Evolutionary conservation across 2,113 vertebrate genomes (phyloP).

Genomic region (Oryzias curvinotus): DNA sequence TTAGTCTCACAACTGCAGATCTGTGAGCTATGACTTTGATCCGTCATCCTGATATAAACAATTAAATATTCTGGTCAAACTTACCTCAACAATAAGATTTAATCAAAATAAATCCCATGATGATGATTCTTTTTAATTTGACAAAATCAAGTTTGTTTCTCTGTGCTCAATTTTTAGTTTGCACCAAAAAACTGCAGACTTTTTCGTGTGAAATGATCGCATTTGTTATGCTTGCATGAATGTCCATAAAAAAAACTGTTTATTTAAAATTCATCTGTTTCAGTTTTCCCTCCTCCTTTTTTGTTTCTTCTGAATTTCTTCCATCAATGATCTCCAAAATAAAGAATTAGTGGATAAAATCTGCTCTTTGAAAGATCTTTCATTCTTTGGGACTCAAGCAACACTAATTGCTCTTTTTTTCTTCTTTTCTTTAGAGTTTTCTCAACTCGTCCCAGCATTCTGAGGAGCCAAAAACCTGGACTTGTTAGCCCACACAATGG

Average conservation of each 20-base stretch:
- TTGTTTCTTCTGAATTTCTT: conserved; percentile 1
- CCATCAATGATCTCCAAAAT: not conserved
- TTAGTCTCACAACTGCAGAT: too few species aligned
- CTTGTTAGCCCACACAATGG: conserved; percentile 43
- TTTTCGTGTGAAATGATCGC: too few species aligned
- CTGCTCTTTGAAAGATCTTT: not conserved
- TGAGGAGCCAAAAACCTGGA: conserved; percentile 10
- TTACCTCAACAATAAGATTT: not conserved
- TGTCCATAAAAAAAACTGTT: not conserved
- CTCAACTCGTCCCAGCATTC: conserved; percentile 8
- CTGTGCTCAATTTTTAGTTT: too few species aligned
- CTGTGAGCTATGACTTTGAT: too few species aligned
- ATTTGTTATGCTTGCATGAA: too few species aligned
- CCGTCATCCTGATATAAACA: too few species aligned
- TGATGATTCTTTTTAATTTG: too few species aligned
- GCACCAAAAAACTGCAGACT: too few species aligned
- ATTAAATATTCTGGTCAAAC: too few species aligned
- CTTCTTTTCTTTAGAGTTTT: conserved; percentile 6
- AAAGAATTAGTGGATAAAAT: not conserved
- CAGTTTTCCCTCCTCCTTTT: not conserved
- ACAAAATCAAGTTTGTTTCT: too few species aligned
- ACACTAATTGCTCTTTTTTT: conserved; percentile 16
- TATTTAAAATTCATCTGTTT: not conserved
- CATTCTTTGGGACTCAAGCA: conserved; percentile 18
- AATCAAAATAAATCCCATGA: not conserved